Base-by-base conservation (phyloP, 2,888 invertebrate species). In the Ophion costatus region DNA sequence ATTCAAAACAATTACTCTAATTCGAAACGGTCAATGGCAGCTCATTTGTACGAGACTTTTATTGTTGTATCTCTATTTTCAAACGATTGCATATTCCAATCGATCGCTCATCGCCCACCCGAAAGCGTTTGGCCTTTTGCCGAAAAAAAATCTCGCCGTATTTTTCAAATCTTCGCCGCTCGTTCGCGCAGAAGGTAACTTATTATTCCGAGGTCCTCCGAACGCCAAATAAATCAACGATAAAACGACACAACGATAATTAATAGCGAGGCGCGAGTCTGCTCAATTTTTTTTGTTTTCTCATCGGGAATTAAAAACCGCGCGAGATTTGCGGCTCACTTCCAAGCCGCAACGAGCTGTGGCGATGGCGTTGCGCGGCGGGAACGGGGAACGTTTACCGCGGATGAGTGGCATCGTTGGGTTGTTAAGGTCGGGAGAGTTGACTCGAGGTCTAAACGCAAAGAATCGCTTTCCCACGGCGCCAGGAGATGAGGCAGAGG, bases 391-490 rank as follows among this genome's bases (percentile, higher is more conserved):
- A 66, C 77, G 80, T 64, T 63, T 56, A 59, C 71, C 80, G 71
- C 73, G 80, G 80, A 80, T 84, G 80, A 84, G 76, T 77, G 83
- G 83, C 80, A 69, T 76, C 76, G 80, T 51, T 51, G 83, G 83
- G 80, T 84, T 80, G 83, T 73, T 80, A 80, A 80, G 83, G 80
- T 80, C 80, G 80, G 77, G 80, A 84, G 80, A 84, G 80, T 80
- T 73, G 80, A 80, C 76, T 84, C 59, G 80, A 76, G 80, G 71
- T 80, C 67, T 80, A 80, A 80, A 80, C 80, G 78, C 78, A 69
- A 75, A 83, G 79, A 80, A 83, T 83, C 75, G 83, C 76, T 84
- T 84, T 84, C 83, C 80, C 83, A 84, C 83, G 83, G 56, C 51
- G 71, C 73, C 73, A 71, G 33, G 38, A 73, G 71, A 78, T 57